Conservation (phyloP, 2,797 vertebrate genomes). For the Iguana delicatissima region DNA sequence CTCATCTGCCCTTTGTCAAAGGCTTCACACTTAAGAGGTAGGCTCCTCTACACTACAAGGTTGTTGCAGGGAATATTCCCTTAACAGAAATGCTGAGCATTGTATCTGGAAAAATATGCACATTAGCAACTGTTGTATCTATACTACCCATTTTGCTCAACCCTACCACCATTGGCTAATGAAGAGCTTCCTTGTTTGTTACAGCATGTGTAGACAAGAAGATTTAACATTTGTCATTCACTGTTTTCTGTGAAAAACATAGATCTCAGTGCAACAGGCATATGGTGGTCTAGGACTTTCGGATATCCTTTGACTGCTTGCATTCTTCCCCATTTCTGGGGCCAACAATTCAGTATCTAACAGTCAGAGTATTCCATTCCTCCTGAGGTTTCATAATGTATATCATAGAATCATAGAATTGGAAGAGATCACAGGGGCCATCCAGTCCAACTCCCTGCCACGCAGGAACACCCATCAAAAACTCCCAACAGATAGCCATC, state of each 20-base stretch:
- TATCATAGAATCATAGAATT: too few relatives aligned
- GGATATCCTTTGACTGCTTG: background rate
- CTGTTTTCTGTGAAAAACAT: background rate
- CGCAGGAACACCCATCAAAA: too few relatives aligned
- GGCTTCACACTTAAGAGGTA: background rate
- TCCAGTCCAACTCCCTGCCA: too few relatives aligned
- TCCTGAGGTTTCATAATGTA: accelerated
- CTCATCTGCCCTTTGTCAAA: background rate
- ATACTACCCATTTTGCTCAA: background rate
- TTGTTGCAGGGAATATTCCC: background rate
- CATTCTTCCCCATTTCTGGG: background rate
- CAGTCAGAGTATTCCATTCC: background rate
- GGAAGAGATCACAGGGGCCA: too few relatives aligned
- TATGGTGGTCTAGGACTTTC: background rate
- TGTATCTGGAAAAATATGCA: background rate
- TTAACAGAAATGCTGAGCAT: background rate
- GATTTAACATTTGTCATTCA: background rate
- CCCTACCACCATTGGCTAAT: background rate
- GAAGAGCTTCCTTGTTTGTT: background rate
- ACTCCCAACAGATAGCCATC: too few relatives aligned
- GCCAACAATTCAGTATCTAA: background rate
- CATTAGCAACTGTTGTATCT: background rate
- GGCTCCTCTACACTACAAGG: background rate
- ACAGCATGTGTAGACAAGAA: background rate
- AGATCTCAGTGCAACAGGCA: background rate